Percentiles rank a stretch among this genome's conserved stretches.
These are phyloP conservation scores for Chironomus tentans DNA, from an alignment of 2,888 invertebrate genomes.

Conservation along the genomic window DNA sequence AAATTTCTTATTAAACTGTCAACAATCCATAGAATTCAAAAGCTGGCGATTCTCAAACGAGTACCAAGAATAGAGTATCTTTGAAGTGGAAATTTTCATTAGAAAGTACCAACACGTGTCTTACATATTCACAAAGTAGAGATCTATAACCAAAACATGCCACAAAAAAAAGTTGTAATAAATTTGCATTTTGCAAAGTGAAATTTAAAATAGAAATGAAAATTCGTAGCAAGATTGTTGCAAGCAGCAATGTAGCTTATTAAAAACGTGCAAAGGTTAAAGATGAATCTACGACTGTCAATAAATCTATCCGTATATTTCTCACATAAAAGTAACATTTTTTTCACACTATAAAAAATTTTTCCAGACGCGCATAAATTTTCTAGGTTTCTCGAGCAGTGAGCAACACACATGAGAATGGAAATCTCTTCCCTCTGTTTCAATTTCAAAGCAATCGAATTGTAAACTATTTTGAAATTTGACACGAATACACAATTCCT, in stretches of 20 bases:
- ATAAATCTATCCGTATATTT: not conserved
- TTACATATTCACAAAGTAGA: no score
- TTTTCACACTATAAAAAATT: not conserved
- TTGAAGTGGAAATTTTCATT: no score
- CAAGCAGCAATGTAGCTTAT: no score
- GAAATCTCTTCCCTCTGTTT: not conserved
- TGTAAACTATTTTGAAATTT: not conserved
- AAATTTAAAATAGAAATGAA: not conserved
- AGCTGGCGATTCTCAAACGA: no score
- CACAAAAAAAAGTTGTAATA: no score
- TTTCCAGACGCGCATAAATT: slow-evolving; percentile 5
- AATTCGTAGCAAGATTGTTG: no score
- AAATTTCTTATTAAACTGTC: no score
- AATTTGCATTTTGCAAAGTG: not conserved
- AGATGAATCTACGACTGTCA: slow-evolving; percentile 1
- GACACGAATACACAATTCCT: not conserved
- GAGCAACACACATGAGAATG: not conserved
- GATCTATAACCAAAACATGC: no score
- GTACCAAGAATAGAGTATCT: no score
- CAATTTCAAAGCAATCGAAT: not conserved
- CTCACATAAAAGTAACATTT: not conserved
- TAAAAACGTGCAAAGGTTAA: slow-evolving; percentile 10
- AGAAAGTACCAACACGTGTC: no score
- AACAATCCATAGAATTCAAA: no score
- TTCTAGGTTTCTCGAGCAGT: not conserved